phyloP scores from a whole-genome alignment of 1,140 invertebrate genomes.

The Aphaenogaster rudis region DNA sequence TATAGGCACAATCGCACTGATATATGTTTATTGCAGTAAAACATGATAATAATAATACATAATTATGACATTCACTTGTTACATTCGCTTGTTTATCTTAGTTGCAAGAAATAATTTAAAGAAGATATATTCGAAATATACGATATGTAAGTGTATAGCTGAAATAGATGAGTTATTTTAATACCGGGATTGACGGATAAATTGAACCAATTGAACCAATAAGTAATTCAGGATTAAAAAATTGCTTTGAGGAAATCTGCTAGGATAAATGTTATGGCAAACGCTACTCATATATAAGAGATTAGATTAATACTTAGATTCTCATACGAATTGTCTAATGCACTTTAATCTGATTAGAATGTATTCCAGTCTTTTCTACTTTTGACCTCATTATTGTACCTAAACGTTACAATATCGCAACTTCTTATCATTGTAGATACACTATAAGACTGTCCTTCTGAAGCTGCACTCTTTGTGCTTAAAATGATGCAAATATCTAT shows the following conservation, averaged over 20 bases:
- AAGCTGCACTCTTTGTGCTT: not conserved
- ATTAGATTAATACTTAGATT: not conserved
- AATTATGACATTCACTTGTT: conserved; percentile 43
- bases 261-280: not conserved
- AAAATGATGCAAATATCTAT: not conserved
- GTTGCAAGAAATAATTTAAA: conserved; percentile 8
- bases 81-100: conserved; percentile 15
- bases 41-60: conserved; percentile 67
- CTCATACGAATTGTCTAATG: not conserved
- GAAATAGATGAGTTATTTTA: conserved; percentile 3
- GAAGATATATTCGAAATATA: not conserved
- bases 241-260: not conserved
- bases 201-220: not conserved
- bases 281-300: not conserved
- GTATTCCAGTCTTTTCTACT: not conserved
- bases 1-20: conserved; percentile 1
- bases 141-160: not conserved
- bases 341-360: conserved; percentile 13
- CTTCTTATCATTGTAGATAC: conserved; percentile 4
- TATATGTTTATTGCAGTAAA: conserved; percentile 71
- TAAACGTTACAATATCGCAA: conserved; percentile 1
- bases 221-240: not conserved
- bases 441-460: not conserved
- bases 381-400: not conserved
- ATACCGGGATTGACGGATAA: not conserved